A percentile compares a stretch with the other conserved stretches of the same genome.
Evolutionary conservation across 2,888 invertebrate genomes (phyloP).

Genomic region (Agrotis segetum): DNA sequence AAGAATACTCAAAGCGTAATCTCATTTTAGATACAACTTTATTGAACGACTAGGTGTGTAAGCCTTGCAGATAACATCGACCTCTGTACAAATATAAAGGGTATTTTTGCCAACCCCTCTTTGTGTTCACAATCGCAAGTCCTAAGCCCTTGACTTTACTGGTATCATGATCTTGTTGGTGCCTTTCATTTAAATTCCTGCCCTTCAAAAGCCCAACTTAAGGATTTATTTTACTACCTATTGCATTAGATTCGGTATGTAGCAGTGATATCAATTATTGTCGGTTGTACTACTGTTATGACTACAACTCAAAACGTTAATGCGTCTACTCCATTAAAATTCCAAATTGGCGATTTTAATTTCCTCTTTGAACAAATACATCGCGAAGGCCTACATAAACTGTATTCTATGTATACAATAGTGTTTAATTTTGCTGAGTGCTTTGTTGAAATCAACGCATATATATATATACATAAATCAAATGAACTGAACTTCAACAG

Average conservation of each 20-base stretch:
- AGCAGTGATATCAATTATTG: conserved; percentile 26
- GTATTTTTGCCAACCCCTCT: conserved; percentile 32
- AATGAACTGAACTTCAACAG: conserved; percentile 40
- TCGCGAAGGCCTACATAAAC: conserved; percentile 51
- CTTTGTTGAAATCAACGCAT: conserved; percentile 62
- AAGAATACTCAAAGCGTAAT: conserved; percentile 26
- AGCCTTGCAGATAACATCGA: conserved; percentile 35
- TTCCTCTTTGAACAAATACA: conserved; percentile 69
- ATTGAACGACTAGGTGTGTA: conserved; percentile 24
- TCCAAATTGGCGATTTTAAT: conserved; percentile 68
- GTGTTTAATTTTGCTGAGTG: conserved; percentile 71
- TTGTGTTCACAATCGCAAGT: conserved; percentile 20
- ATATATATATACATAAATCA: conserved; percentile 25
- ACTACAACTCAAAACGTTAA: conserved; percentile 56
- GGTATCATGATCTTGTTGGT: conserved; percentile 7
- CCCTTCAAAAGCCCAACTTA: background rate
- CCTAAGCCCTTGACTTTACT: background rate
- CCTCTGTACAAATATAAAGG: conserved; percentile 29
- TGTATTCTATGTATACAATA: conserved; percentile 46
- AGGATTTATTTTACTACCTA: background rate
- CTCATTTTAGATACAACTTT: conserved; percentile 37
- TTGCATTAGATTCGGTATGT: background rate
- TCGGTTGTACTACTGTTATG: conserved; percentile 24
- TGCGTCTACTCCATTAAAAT: conserved; percentile 64
- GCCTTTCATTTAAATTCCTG: conserved; percentile 26